A percentile compares a stretch with the other conserved stretches of the same genome.
These are phyloP conservation scores for Gorsachius magnificus DNA, from an alignment of 2,797 vertebrate species.

Conservation along the genomic window DNA sequence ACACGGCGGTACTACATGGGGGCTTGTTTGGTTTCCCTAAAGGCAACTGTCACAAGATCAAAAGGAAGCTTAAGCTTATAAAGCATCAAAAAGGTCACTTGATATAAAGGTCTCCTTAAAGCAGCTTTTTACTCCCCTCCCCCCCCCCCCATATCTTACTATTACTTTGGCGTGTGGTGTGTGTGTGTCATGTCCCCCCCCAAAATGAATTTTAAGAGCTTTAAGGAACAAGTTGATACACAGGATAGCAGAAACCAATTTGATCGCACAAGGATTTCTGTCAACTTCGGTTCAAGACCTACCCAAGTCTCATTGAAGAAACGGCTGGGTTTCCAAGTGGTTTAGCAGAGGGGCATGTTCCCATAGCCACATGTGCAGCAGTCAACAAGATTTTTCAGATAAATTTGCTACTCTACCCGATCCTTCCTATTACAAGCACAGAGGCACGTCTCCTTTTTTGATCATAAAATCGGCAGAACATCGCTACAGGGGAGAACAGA, in stretches of 20 bases:
- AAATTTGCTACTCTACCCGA: rapidly evolving
- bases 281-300: not conserved
- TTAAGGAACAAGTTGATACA: not conserved
- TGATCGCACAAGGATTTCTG: not conserved
- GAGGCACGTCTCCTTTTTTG: not conserved
- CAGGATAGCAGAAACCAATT: not conserved
- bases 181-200: too few species aligned
- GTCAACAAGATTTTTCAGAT: not conserved
- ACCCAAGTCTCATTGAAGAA: not conserved
- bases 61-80: not conserved
- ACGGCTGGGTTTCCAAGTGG: rapidly evolving
- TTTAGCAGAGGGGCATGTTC: rapidly evolving
- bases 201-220: not conserved
- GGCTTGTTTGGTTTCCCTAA: not conserved
- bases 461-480: not conserved
- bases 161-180: not conserved
- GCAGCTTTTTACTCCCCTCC: not conserved
- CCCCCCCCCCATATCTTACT: not conserved
- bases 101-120: not conserved
- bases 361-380: not conserved
- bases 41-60: not conserved
- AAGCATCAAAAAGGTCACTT: not conserved
- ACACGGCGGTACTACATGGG: rapidly evolving
- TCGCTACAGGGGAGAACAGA: not conserved
- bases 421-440: not conserved